These are phyloP conservation scores for Mobula birostris DNA, from an alignment of 2,113 vertebrate species.

Conservation along the genomic window DNA sequence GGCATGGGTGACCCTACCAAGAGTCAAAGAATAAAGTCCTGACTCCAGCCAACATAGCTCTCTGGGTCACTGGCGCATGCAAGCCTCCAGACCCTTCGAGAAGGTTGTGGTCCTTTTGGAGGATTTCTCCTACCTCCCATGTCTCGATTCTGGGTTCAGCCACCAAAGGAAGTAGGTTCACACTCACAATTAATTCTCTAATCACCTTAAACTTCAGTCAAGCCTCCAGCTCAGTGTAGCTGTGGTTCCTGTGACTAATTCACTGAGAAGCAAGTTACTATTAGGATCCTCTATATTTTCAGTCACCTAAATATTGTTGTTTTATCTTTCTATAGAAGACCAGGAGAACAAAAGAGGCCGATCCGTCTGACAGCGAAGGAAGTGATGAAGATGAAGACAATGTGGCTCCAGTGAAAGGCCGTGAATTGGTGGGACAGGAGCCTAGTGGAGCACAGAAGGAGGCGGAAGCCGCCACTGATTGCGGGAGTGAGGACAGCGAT, in stretches of 20 bases:
- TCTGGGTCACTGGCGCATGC: no score
- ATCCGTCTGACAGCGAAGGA: neutral
- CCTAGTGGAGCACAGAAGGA: neutral
- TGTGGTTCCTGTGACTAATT: no score
- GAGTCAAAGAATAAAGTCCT: no score
- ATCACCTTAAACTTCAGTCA: neutral
- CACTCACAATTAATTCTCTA: neutral
- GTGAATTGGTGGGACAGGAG: neutral
- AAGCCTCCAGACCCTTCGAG: no score
- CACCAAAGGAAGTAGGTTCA: neutral
- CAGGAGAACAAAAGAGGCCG: neutral
- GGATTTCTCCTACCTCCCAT: neutral
- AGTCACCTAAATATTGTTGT: neutral
- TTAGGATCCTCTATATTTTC: neutral
- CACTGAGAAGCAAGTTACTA: neutral
- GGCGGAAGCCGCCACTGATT: neutral
- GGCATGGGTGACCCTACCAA: no score
- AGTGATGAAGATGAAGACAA: constrained; percentile 16
- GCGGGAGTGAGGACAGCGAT: neutral
- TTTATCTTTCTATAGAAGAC: neutral
- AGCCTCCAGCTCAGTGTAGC: neutral
- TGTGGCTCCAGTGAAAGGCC: neutral
- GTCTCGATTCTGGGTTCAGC: neutral
- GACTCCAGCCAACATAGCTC: no score
- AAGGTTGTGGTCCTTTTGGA: neutral